A percentile compares a stretch with the other conserved stretches of the same genome.
Evolutionary conservation across 2,797 vertebrate species (phyloP).

Genomic region (Yasuhikotakia modesta): DNA sequence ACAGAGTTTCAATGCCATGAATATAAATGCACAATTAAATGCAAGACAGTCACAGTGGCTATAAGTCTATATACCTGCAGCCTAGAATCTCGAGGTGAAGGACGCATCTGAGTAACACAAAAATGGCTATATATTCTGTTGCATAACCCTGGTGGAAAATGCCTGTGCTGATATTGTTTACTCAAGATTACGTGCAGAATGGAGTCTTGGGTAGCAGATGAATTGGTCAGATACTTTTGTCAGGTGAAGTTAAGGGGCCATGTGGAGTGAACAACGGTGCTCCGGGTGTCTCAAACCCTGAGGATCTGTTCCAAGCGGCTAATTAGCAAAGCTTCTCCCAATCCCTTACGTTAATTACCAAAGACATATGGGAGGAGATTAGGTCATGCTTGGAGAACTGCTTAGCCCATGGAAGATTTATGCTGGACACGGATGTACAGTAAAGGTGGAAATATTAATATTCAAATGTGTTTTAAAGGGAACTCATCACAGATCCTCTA

Average conservation of each 20-base stretch:
- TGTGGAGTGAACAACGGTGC: slow-evolving; percentile 23
- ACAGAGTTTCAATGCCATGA: not conserved
- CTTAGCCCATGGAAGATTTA: slow-evolving; percentile 13
- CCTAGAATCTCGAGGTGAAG: slow-evolving; percentile 69
- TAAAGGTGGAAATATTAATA: not conserved
- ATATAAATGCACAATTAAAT: slow-evolving; percentile 53
- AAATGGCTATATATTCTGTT: slow-evolving; percentile 50
- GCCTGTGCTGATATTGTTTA: slow-evolving; percentile 36
- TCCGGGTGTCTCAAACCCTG: slow-evolving; percentile 20
- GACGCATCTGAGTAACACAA: slow-evolving; percentile 61
- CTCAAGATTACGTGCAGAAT: slow-evolving; percentile 23
- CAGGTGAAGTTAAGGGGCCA: slow-evolving; percentile 9
- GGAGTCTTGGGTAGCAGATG: slow-evolving; percentile 10
- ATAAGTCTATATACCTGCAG: slow-evolving; percentile 58
- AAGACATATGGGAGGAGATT: slow-evolving; percentile 35
- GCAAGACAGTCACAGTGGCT: slow-evolving; percentile 23
- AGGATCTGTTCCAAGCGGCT: slow-evolving; percentile 44
- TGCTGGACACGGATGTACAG: not conserved
- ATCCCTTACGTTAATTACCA: slow-evolving; percentile 51
- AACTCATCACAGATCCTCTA: not conserved
- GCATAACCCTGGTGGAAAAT: slow-evolving; percentile 44
- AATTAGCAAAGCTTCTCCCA: slow-evolving; percentile 51
- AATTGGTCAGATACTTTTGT: slow-evolving; percentile 1
- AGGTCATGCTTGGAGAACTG: slow-evolving; percentile 22
- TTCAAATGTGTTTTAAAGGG: not conserved